A percentile compares a stretch with the other conserved stretches of the same genome.
Conservation (phyloP, 2,888 invertebrate genomes). For the Rhodophaea formosa region DNA sequence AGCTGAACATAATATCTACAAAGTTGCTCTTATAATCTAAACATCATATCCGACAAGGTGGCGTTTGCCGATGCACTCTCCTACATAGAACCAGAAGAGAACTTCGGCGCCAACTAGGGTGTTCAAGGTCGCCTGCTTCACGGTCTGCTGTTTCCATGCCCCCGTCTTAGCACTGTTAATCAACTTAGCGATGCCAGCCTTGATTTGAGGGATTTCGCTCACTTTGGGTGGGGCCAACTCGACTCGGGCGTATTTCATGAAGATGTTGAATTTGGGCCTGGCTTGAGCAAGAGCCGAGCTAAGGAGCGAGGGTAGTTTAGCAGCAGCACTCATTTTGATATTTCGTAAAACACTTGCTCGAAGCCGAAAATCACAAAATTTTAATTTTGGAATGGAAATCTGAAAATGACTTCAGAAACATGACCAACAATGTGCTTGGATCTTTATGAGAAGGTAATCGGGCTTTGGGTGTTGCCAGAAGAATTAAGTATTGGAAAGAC, state of each 20-base stretch:
- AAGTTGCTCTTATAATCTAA: constrained; percentile 70
- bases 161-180: constrained; percentile 87
- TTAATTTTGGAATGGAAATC: constrained; percentile 49
- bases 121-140: constrained; percentile 94
- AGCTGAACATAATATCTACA: constrained; percentile 66
- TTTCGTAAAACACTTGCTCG: constrained; percentile 52
- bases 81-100: constrained; percentile 96
- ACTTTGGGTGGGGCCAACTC: constrained; percentile 95
- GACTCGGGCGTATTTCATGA: constrained; percentile 95
- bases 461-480: no score
- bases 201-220: constrained; percentile 92
- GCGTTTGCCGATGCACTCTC: constrained; percentile 98
- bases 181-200: constrained; percentile 86
- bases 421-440: no score
- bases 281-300: constrained; percentile 79
- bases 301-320: constrained; percentile 61
- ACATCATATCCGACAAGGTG: constrained; percentile 93
- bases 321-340: constrained; percentile 62
- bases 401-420: constrained; percentile 29
- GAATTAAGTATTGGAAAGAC: no score
- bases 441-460: no score
- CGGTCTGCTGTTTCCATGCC: constrained; percentile 90
- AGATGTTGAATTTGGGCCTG: constrained; percentile 86
- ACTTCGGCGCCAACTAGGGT: constrained; percentile 95
- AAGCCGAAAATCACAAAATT: constrained; percentile 24